These are phyloP conservation scores for Rhagologus leucostigma DNA, from an alignment of 2,113 vertebrate species.

Conservation along the genomic window DNA sequence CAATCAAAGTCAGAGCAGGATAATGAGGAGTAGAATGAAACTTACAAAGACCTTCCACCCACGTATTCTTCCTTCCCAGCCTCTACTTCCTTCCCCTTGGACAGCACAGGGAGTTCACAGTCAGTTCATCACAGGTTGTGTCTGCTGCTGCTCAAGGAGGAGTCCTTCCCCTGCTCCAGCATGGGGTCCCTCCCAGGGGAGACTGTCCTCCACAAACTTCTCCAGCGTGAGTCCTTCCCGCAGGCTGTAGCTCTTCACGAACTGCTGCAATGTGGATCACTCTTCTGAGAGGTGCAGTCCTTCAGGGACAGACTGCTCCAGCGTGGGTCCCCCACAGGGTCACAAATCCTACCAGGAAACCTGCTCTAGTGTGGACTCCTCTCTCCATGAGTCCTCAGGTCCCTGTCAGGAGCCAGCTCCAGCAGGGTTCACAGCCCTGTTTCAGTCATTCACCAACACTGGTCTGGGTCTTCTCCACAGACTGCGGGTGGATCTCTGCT, in stretches of 20 bases:
- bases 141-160: background rate
- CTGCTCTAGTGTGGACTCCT: background rate
- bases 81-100: background rate
- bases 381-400: background rate
- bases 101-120: background rate
- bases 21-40: background rate
- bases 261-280: background rate
- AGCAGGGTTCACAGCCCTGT: background rate
- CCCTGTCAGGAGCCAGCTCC: background rate
- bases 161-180: background rate
- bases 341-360: background rate
- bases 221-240: background rate
- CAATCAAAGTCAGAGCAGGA: background rate
- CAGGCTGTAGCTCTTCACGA: background rate
- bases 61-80: background rate
- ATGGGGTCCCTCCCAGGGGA: background rate
- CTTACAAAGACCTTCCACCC: background rate
- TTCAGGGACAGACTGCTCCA: background rate
- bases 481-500: background rate
- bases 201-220: background rate
- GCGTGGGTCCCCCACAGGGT: background rate
- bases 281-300: background rate
- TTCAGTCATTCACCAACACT: background rate
- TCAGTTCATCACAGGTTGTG: background rate
- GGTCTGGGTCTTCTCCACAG: background rate